Percentiles rank a stretch among this genome's conserved stretches.
Evolutionary conservation across 2,888 invertebrate species (phyloP).

Genomic region (Falcaria lacertinaria): DNA sequence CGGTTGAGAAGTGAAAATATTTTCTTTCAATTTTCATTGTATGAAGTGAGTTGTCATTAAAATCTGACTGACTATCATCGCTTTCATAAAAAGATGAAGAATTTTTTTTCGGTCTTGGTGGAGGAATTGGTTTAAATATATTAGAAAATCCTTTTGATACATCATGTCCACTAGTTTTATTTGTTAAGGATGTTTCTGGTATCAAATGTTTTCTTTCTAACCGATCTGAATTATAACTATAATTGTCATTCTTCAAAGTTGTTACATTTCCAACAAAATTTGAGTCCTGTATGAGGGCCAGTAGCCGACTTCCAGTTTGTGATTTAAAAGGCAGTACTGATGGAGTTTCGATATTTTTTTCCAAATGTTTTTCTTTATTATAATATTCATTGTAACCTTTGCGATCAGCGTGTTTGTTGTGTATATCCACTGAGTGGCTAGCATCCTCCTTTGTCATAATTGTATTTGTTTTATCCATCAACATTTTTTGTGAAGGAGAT

Average conservation of each 20-base stretch:
- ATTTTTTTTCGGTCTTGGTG: slow-evolving; percentile 60
- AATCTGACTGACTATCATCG: slow-evolving; percentile 67
- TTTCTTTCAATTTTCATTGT: slow-evolving; percentile 62
- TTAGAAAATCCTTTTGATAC: slow-evolving; percentile 24
- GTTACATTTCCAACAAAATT: slow-evolving; percentile 51
- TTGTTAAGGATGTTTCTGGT: slow-evolving; percentile 21
- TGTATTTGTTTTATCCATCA: slow-evolving; percentile 77
- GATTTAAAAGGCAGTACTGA: slow-evolving; percentile 64
- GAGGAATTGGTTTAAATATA: slow-evolving; percentile 57
- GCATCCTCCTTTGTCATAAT: slow-evolving; percentile 74
- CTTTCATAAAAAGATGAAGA: slow-evolving; percentile 64
- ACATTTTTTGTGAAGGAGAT: slow-evolving; percentile 85
- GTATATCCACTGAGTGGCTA: slow-evolving; percentile 83
- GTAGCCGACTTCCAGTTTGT: slow-evolving; percentile 79
- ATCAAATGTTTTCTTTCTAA: slow-evolving; percentile 25
- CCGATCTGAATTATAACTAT: slow-evolving; percentile 33
- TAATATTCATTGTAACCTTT: slow-evolving; percentile 76
- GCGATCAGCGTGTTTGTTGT: slow-evolving; percentile 84
- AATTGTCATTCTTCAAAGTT: slow-evolving; percentile 31
- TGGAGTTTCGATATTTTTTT: slow-evolving; percentile 20
- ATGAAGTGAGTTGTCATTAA: slow-evolving; percentile 55
- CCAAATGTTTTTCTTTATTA: slow-evolving; percentile 24
- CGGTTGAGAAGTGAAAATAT: slow-evolving; percentile 68
- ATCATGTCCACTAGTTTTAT: slow-evolving; percentile 18
- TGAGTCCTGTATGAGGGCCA: slow-evolving; percentile 82